These are phyloP conservation scores for Acheta domesticus DNA, from an alignment of 2,888 invertebrate genomes.

Conservation along the genomic window DNA sequence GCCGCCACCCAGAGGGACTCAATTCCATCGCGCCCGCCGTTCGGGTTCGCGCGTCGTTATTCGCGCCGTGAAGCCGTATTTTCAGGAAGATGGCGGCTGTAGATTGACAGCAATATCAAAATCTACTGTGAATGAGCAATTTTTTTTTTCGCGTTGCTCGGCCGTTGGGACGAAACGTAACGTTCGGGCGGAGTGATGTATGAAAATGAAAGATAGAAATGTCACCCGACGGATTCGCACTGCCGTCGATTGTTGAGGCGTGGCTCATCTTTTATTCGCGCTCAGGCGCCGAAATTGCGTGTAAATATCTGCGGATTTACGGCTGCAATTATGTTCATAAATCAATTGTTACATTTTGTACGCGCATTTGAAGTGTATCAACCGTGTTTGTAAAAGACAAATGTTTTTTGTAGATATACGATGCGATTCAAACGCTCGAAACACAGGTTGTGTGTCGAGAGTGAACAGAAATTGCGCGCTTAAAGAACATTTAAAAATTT, in stretches of 20 bases:
- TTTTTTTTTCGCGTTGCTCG: background rate
- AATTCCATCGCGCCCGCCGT: background rate
- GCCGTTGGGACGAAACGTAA: background rate
- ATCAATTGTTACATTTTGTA: background rate
- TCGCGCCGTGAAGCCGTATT: background rate
- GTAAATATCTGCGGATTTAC: background rate
- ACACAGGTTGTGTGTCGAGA: too few species aligned
- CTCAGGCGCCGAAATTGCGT: background rate
- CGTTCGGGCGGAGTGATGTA: background rate
- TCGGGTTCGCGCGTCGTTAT: background rate
- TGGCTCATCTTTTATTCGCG: background rate
- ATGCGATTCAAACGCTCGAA: too few species aligned
- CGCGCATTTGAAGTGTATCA: background rate
- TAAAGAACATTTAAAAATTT: too few species aligned
- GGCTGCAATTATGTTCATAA: background rate
- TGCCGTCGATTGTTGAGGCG: background rate
- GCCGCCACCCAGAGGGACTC: background rate
- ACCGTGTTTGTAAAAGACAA: too few species aligned
- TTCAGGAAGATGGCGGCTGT: background rate
- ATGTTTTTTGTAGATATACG: too few species aligned
- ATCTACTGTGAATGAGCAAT: background rate
- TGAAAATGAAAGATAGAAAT: constrained; percentile 11
- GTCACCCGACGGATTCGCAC: background rate
- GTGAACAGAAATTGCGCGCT: too few species aligned
- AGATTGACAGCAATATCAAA: background rate